These are phyloP conservation scores for Sylvilagus bachmani DNA, from an alignment of 2,113 vertebrate genomes.

Conservation along the genomic window DNA sequence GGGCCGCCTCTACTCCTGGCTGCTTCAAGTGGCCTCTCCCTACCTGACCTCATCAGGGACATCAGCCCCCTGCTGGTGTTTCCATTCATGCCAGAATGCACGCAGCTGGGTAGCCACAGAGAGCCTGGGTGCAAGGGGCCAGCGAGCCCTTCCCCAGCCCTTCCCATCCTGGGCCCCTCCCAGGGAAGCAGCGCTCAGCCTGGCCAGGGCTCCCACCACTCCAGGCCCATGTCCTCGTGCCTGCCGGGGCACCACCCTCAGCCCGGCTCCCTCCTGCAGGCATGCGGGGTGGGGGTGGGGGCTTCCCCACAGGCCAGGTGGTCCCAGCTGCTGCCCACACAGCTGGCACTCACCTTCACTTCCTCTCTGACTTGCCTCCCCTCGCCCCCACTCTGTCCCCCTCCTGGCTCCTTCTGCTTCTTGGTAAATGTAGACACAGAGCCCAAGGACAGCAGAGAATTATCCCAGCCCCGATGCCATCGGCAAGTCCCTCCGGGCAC, in stretches of 20 bases:
- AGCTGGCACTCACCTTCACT: no score
- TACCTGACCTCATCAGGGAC: neutral
- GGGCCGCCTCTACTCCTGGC: neutral
- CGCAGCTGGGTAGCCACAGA: neutral
- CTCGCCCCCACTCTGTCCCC: no score
- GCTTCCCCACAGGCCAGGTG: no score
- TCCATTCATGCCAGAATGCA: neutral
- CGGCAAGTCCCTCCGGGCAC: neutral
- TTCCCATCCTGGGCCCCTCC: neutral
- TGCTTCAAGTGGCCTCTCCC: neutral
- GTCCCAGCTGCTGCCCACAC: no score
- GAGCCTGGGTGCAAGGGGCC: neutral
- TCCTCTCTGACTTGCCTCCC: no score
- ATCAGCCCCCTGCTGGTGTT: neutral
- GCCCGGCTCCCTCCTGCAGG: neutral
- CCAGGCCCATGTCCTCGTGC: neutral
- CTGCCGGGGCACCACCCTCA: no score
- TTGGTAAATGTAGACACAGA: neutral
- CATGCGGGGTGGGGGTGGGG: no score
- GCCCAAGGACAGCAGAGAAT: neutral
- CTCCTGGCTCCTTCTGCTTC: neutral
- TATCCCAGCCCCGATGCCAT: neutral
- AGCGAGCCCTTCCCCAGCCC: no score
- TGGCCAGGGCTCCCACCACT: neutral
- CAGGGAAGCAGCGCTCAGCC: neutral